phyloP scores from a whole-genome alignment of 2,888 invertebrate genomes.

The Eupeodes luniger region DNA sequence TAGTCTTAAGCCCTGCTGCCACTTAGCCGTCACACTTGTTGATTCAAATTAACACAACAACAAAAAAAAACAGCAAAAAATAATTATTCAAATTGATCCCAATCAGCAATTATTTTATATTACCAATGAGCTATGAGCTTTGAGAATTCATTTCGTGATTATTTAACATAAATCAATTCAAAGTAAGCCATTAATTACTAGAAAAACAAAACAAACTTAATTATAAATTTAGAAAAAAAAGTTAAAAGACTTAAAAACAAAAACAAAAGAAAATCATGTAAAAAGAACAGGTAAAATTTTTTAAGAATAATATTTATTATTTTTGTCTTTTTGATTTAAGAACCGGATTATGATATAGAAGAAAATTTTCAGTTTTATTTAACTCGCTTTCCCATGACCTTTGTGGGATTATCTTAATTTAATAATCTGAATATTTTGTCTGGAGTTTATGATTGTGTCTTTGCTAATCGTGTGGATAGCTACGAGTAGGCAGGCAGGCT shows the following conservation, averaged over 20 bases:
- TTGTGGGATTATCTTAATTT: constrained; percentile 29
- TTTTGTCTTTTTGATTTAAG: constrained; percentile 16
- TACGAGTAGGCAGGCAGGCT: neutral
- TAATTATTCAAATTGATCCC: constrained; percentile 26
- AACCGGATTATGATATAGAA: constrained; percentile 49
- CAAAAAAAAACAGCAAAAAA: neutral
- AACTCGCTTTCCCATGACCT: constrained; percentile 42
- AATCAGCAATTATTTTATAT: constrained; percentile 6
- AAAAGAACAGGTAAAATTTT: neutral
- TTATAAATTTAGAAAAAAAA: neutral
- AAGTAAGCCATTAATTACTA: constrained; percentile 46
- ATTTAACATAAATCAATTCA: constrained; percentile 43
- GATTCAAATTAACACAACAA: neutral
- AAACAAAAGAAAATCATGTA: neutral
- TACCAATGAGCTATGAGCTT: constrained; percentile 4
- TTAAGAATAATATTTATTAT: neutral
- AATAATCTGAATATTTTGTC: constrained; percentile 2
- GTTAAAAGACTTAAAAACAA: neutral
- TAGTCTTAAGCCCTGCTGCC: no score
- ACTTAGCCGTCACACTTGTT: constrained; percentile 16
- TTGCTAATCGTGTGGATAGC: constrained; percentile 9
- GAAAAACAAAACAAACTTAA: constrained; percentile 38
- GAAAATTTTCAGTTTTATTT: constrained; percentile 35
- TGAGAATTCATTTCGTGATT: constrained; percentile 11
- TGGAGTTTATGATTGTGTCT: constrained; percentile 23